Evolutionary conservation across 2,888 invertebrate genomes (phyloP).

Genomic region (Phortica okadai): DNA sequence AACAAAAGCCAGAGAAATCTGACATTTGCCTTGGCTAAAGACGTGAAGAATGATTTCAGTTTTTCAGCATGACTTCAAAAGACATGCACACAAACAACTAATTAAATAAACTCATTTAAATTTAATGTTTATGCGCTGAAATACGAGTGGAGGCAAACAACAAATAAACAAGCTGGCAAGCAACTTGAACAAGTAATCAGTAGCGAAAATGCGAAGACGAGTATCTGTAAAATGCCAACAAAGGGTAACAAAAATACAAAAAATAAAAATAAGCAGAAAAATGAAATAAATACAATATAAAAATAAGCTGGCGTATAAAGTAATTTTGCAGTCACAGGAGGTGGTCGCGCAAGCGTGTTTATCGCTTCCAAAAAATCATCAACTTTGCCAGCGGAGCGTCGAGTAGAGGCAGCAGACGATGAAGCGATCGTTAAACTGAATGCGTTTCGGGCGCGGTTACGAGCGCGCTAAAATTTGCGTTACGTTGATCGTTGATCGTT

Average conservation of each 20-base stretch:
- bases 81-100: conserved; percentile 11
- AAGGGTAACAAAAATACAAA: neutral
- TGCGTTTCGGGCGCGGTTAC: neutral
- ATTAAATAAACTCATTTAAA: conserved; percentile 33
- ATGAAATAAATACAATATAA: neutral
- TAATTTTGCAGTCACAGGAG: conserved; percentile 17
- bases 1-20: neutral
- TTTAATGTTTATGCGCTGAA: conserved; percentile 27
- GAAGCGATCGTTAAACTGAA: conserved; percentile 28
- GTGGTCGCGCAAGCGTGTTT: conserved; percentile 43
- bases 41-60: neutral
- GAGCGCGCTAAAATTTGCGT: conserved; percentile 10
- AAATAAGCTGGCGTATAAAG: neutral
- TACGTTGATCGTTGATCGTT: neutral
- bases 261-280: neutral
- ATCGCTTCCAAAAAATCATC: conserved; percentile 64
- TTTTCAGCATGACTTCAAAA: conserved; percentile 12
- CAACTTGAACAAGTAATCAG: conserved; percentile 13
- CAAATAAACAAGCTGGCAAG: neutral
- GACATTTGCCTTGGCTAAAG: neutral
- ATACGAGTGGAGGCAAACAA: neutral
- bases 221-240: neutral
- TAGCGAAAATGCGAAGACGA: conserved; percentile 12
- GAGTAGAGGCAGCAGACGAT: conserved; percentile 23
- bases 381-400: conserved; percentile 50